Base-by-base conservation (phyloP, 1,140 invertebrate species). In the Drosophila burlai region DNA sequence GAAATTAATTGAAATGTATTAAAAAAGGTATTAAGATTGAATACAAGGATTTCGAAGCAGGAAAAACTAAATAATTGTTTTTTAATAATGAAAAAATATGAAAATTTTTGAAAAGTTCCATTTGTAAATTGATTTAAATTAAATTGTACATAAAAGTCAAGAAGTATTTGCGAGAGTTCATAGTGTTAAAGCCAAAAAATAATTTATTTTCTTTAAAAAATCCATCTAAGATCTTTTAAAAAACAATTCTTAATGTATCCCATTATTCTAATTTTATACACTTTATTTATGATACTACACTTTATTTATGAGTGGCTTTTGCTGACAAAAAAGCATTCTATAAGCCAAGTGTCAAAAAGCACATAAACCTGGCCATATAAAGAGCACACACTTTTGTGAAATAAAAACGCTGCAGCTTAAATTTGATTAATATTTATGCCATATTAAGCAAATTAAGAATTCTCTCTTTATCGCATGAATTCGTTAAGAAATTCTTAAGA, bases 321-420 rank as follows among this genome's bases (percentile, higher is more conserved):
- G 15, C 34, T 62, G 15, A 24, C 38, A 16, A 26, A 21, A 18
- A 16, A 36, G 21, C 10, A 42, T 21, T 68, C 46, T 21, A 68
- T 68, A 11, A 38, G 26, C 11, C 45, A 49, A 68, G 61, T 46
- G 42, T 64, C 42, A 26, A 21, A 9, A 67, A 67, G 26, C 5
- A 18, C 26, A 31, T 64, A 64, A 58, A 42, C 15, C 5, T 15
- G 16, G 49, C 50, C 61, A 58, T 42, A 58, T 60, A 65, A 10
- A 34, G 55, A 62, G 29, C 40, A 18, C 26, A 61, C 18, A 43
- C 46, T 49, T 42, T 42, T 58, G 34, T 58, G 24, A 42, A 31
- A 43, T 45, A n/a, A 64, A 64, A n/a, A 2, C 21, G 7, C 26
- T 42, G 34, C n/a, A 38, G n/a, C 29, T 64, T 4, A 60, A 42